Evolutionary conservation across 2,888 invertebrate species (phyloP), one percentile per base, ranked within the genome.

Genomic region (Baronia brevicornis): DNA sequence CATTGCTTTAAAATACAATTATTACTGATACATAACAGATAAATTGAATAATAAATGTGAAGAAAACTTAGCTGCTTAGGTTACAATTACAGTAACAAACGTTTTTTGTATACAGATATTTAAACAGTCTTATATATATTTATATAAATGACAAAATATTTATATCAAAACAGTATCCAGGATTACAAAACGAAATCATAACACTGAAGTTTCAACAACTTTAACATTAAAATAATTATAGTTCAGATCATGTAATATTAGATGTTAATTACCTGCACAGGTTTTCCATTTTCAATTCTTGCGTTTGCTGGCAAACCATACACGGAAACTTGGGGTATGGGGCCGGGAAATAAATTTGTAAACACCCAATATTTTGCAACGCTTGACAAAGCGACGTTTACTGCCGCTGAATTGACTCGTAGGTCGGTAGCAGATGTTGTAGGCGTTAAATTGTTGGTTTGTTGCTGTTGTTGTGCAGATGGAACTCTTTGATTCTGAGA

Each of bases 301-400:
- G 87, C 77, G 39, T 86, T 84, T 32, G 89, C 85, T 34, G 89
- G 89, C 39, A 90, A 77, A 7, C 88, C 88, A 63, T 90, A 90
- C 31, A 90, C 90, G 25, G 90, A 90, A 30, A 91, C 91, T 85
- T 91, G 91, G 38, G 91, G 90, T 67, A 91, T 86, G 28, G 91
- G 90, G 36, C 90, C 90, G 33, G 92, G 92, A 63, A 92, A 89
- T 47, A 93, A 84, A 86, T 92, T 92, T 41, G 92, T 92, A 67
- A 93, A 88, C 62, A 93, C 92, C 92, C 92, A 93, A 71, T 92
- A 93, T 72, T 93, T 93, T 46, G 92, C 91, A 58, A 91, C 91
- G 78, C 88, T 90, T 63, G 89, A 89, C 77, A 91, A 86, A 59
- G 91, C 89, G 56, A 91, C 90, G 65, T 89, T 89, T 44, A 89